These are phyloP conservation scores for Azemiops feae DNA, from an alignment of 2,113 vertebrate genomes.

Conservation along the genomic window DNA sequence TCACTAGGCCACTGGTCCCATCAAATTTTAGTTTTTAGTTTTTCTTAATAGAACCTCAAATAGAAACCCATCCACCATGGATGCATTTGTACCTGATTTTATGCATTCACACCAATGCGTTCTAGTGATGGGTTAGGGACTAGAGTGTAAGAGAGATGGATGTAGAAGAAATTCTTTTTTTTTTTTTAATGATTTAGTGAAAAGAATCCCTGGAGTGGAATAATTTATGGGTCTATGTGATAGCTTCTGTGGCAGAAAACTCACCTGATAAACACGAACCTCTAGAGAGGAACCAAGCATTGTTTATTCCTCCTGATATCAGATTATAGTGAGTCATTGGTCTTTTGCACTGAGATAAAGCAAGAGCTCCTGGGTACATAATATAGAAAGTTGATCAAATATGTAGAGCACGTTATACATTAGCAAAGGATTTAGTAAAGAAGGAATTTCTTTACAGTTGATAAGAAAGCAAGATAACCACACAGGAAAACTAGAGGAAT, in stretches of 20 bases:
- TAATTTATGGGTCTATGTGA: background rate
- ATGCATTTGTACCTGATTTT: background rate
- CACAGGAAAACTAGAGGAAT: background rate
- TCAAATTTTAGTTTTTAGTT: background rate
- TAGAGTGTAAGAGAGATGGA: background rate
- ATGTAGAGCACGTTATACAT: background rate
- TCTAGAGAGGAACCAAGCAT: background rate
- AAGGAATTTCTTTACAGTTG: background rate
- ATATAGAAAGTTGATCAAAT: background rate
- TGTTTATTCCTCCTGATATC: background rate
- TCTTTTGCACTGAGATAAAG: background rate
- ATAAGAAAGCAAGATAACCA: background rate
- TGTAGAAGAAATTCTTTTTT: background rate
- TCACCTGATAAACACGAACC: background rate
- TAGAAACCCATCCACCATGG: background rate
- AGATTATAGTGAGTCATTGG: background rate
- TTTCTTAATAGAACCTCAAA: background rate
- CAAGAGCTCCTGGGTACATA: background rate
- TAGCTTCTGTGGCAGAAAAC: background rate
- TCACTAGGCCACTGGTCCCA: background rate
- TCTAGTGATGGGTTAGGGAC: background rate
- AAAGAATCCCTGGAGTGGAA: background rate
- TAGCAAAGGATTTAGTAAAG: background rate
- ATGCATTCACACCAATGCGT: background rate
- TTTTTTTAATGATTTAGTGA: background rate